Evolutionary conservation across 1,140 invertebrate genomes (phyloP).

Genomic region (Acromyrmex heyeri): DNA sequence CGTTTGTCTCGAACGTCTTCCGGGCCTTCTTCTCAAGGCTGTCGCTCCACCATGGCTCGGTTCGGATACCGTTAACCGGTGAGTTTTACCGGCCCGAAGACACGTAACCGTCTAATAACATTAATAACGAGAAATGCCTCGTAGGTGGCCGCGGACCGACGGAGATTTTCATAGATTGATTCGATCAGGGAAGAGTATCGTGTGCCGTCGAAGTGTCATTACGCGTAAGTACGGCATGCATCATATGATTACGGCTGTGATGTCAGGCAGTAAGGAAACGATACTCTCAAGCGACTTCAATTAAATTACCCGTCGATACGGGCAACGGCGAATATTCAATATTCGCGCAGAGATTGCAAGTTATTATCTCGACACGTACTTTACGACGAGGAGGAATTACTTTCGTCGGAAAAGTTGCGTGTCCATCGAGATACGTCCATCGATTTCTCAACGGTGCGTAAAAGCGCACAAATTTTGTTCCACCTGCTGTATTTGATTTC

Average conservation of each 20-base stretch:
- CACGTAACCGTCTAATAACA: slow-evolving; percentile 81
- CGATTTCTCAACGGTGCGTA: neutral
- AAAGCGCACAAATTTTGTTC: neutral
- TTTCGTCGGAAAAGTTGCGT: slow-evolving; percentile 30
- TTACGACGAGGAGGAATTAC: slow-evolving; percentile 10
- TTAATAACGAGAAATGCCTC: slow-evolving; percentile 80
- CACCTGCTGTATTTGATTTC: neutral
- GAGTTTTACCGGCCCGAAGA: slow-evolving; percentile 78
- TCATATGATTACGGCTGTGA: slow-evolving; percentile 56
- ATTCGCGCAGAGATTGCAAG: slow-evolving; percentile 51
- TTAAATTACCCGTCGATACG: slow-evolving; percentile 56
- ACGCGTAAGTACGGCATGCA: slow-evolving; percentile 44
- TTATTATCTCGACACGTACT: slow-evolving; percentile 57
- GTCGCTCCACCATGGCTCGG: slow-evolving; percentile 75
- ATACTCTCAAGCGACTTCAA: slow-evolving; percentile 57
- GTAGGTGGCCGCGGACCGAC: slow-evolving; percentile 78
- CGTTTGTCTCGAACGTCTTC: slow-evolving; percentile 71
- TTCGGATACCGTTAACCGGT: slow-evolving; percentile 80
- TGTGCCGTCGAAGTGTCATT: slow-evolving; percentile 42
- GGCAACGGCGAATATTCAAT: slow-evolving; percentile 44
- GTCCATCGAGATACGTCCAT: neutral
- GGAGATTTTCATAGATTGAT: slow-evolving; percentile 59
- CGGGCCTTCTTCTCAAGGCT: slow-evolving; percentile 77
- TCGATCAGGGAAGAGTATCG: slow-evolving; percentile 55
- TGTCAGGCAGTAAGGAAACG: slow-evolving; percentile 57